These are phyloP conservation scores for Drosophila sulfurigaster DNA, from an alignment of 1,140 invertebrate species.

Conservation along the genomic window DNA sequence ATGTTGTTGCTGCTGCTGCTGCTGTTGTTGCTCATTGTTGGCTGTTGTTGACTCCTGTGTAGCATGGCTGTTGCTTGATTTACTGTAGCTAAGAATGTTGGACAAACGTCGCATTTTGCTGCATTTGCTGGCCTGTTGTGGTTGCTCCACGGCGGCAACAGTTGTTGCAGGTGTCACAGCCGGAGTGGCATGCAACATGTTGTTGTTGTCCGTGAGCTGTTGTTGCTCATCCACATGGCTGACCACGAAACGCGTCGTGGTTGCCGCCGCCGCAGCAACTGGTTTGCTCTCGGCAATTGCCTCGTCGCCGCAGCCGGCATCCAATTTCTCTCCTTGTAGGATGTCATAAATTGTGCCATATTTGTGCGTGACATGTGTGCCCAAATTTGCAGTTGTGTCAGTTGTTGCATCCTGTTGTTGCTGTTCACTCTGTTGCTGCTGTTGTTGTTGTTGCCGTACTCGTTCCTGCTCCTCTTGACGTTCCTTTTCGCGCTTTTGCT, in stretches of 20 bases:
- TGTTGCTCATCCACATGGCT: constrained; percentile 78
- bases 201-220: constrained; percentile 1
- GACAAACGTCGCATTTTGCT: constrained; percentile 83
- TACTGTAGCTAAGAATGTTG: constrained; percentile 77
- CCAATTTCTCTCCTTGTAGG: constrained; percentile 77
- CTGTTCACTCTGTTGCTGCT: constrained; percentile 29
- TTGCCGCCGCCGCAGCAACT: constrained; percentile 12
- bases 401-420: constrained; percentile 32
- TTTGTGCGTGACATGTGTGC: constrained; percentile 63
- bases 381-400: constrained; percentile 43
- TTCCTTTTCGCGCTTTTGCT: constrained; percentile 48
- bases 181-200: not conserved
- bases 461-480: constrained; percentile 20
- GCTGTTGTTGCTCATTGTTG: constrained; percentile 3
- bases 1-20: constrained; percentile 35
- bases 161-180: constrained; percentile 17
- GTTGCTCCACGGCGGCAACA: constrained; percentile 8
- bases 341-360: constrained; percentile 84
- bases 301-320: constrained; percentile 40
- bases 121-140: constrained; percentile 57
- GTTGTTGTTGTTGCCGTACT: constrained; percentile 10
- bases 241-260: constrained; percentile 75
- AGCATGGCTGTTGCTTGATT: constrained; percentile 35
- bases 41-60: constrained; percentile 8
- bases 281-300: constrained; percentile 37